These are phyloP conservation scores for Onchidella celtica DNA, from an alignment of 2,888 invertebrate genomes.

Conservation along the genomic window DNA sequence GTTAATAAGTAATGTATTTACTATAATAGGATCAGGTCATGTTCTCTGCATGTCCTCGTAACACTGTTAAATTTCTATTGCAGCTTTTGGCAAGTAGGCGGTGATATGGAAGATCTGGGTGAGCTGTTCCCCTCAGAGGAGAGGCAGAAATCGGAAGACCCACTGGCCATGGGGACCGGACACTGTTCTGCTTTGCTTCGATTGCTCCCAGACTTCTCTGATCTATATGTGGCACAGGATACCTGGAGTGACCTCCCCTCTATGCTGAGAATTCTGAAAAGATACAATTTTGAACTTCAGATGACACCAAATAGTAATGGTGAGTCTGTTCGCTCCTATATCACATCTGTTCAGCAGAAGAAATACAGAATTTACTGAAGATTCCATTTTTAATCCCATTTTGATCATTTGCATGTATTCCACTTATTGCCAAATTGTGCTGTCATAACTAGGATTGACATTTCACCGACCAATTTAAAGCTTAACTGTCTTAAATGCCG, in stretches of 20 bases:
- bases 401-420: too few species aligned
- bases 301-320: background rate
- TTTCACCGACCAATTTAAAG: too few species aligned
- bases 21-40: too few species aligned
- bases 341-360: too few species aligned
- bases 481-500: too few species aligned
- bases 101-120: constrained; percentile 88
- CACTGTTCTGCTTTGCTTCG: constrained; percentile 86
- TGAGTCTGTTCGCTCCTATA: too few species aligned
- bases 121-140: constrained; percentile 63
- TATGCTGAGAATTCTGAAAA: constrained; percentile 92
- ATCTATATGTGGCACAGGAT: constrained; percentile 89
- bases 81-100: constrained; percentile 75
- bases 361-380: too few species aligned
- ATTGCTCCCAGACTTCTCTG: constrained; percentile 82
- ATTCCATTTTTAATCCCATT: too few species aligned
- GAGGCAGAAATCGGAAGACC: background rate
- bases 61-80: background rate
- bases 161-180: constrained; percentile 38
- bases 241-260: constrained; percentile 89
- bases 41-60: background rate
- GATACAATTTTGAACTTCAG: constrained; percentile 85
- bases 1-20: background rate
- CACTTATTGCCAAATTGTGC: background rate
- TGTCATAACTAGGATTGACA: too few species aligned